A percentile compares a stretch with the other conserved stretches of the same genome.
phyloP scores from a whole-genome alignment of 1,140 invertebrate genomes.

The Diuraphis noxia region DNA sequence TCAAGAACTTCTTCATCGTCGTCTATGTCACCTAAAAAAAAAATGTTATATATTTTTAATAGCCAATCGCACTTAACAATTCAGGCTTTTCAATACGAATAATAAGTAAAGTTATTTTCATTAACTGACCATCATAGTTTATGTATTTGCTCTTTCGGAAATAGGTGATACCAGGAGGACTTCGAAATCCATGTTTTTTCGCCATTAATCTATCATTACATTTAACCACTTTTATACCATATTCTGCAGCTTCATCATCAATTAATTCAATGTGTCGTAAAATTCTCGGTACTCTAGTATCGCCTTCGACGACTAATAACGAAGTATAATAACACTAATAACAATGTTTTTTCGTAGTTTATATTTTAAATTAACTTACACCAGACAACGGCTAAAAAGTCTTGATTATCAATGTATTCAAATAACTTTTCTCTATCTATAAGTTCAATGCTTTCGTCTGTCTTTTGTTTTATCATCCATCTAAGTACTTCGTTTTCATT shows the following conservation, averaged over 20 bases:
- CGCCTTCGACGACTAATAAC: slow-evolving; percentile 80
- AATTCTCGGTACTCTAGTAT: slow-evolving; percentile 75
- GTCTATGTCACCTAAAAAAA: slow-evolving; percentile 72
- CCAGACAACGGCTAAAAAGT: slow-evolving; percentile 90
- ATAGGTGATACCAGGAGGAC: slow-evolving; percentile 87
- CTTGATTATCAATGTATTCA: slow-evolving; percentile 86
- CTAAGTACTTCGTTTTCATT: slow-evolving; percentile 83
- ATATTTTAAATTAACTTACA: slow-evolving; percentile 70
- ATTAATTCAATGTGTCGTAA: slow-evolving; percentile 85
- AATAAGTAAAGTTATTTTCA: neutral
- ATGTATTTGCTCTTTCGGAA: slow-evolving; percentile 89
- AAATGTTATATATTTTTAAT: slow-evolving; percentile 27
- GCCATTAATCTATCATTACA: slow-evolving; percentile 88
- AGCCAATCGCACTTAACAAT: neutral
- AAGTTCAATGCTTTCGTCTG: slow-evolving; percentile 90
- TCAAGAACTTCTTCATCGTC: slow-evolving; percentile 92
- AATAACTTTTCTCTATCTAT: slow-evolving; percentile 82
- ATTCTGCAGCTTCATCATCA: slow-evolving; percentile 88
- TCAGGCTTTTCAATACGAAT: neutral
- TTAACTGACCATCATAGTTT: slow-evolving; percentile 77
- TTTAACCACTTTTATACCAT: slow-evolving; percentile 89
- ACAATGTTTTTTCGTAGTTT: neutral
- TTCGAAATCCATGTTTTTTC: slow-evolving; percentile 89
- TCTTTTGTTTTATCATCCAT: slow-evolving; percentile 90
- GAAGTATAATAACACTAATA: neutral